Evolutionary conservation across 2,113 vertebrate genomes (phyloP).

Genomic region (Oncorhynchus gorbuscha): DNA sequence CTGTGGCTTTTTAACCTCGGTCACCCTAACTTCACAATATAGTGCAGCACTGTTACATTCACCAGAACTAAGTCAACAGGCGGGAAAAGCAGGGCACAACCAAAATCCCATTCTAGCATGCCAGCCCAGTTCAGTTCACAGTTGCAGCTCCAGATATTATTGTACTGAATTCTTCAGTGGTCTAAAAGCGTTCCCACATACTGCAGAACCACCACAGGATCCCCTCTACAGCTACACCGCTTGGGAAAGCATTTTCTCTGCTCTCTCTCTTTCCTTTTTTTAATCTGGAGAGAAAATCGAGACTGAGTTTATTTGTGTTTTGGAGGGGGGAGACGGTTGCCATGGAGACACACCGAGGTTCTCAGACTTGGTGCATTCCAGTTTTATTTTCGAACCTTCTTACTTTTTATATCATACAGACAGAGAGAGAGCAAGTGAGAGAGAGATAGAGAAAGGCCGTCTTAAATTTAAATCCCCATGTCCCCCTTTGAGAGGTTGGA

Average conservation of each 20-base stretch:
- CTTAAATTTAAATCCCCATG: neutral
- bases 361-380: constrained; percentile 40
- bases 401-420: constrained; percentile 5
- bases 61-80: neutral
- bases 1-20: no score
- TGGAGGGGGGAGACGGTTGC: constrained; percentile 33
- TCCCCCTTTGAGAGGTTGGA: no score
- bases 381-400: constrained; percentile 37
- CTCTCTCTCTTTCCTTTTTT: constrained; percentile 20
- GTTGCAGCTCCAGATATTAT: constrained; percentile 26
- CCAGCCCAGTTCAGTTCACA: neutral
- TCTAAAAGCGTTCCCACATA: constrained; percentile 47
- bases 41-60: neutral
- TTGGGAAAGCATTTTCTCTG: constrained; percentile 50
- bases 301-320: constrained; percentile 54
- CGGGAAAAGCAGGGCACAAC: neutral
- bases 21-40: no score
- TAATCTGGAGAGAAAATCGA: constrained; percentile 47
- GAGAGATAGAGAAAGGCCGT: neutral
- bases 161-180: constrained; percentile 45
- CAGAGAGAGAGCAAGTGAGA: neutral
- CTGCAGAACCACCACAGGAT: constrained; percentile 29
- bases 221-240: constrained; percentile 12
- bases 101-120: neutral
- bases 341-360: constrained; percentile 40